These are phyloP conservation scores for Lepus timidus DNA, from an alignment of 2,113 vertebrate genomes.

Conservation along the genomic window DNA sequence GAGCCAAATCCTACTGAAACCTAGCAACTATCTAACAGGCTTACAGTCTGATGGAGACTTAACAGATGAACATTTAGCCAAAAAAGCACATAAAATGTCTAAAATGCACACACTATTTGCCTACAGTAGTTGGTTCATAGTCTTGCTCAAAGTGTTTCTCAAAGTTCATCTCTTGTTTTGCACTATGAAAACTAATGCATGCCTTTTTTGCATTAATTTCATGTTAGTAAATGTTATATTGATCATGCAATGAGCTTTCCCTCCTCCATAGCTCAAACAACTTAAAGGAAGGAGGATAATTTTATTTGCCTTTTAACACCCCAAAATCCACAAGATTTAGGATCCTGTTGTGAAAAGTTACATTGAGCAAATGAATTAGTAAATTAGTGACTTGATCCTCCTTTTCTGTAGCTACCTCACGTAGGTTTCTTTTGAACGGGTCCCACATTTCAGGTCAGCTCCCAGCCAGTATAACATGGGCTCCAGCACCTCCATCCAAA, in stretches of 20 bases:
- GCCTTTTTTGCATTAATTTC: background rate
- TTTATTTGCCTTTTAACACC: background rate
- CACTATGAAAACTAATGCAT: background rate
- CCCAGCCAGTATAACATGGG: background rate
- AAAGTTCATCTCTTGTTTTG: background rate
- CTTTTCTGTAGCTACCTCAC: background rate
- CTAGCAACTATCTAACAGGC: too few species aligned
- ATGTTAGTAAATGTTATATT: background rate
- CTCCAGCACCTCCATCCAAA: background rate
- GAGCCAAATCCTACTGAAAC: too few species aligned
- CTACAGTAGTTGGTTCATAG: background rate
- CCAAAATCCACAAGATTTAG: background rate
- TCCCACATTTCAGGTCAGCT: background rate
- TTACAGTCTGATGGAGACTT: background rate
- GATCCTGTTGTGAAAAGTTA: background rate
- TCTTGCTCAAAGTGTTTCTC: background rate
- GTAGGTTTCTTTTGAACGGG: background rate
- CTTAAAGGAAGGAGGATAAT: background rate
- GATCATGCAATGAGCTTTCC: background rate
- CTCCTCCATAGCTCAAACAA: background rate
- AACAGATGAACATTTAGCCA: background rate
- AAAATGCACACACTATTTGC: background rate
- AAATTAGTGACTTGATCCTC: background rate
- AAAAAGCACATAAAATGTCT: background rate
- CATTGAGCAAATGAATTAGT: background rate